Base-by-base conservation (phyloP, 2,888 invertebrate species). In the Keiferia lycopersicella region DNA sequence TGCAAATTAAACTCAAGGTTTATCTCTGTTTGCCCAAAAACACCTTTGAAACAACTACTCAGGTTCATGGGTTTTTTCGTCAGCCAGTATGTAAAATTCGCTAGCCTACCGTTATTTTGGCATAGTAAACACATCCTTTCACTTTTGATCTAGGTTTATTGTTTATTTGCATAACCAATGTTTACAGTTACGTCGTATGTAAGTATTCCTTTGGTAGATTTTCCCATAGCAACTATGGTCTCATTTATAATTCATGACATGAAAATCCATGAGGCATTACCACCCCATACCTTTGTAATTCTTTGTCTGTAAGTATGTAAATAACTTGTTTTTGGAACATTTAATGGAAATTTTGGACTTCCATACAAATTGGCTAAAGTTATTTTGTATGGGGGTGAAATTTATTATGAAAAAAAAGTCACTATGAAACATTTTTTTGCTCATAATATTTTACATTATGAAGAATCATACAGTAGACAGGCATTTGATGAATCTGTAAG, bases 1-100 rank as follows among this genome's bases (percentile, higher is more conserved):
- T 73, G 77, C 70, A 69, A 75, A 74, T 76, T 73, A 74, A 67
- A 67, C 67, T 66, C 74, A 77, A 78, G 78, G 75, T 70, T 71
- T 61, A 61, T 51, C 48, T 45, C 50, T 64, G 65, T 64, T 68
- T 66, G 67, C 64, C 68, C 64, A 64, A 65, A 64, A 69, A 61
- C 64, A 34, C 39, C 59, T 68, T 61, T 64, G 69, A 67, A 71
- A 14, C 14, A 7, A n/a, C 30, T n/a, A 2, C 22, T 2, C 12
- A 34, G 56, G 26, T 34, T 16, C 34, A 10, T 22, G 16, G n/a
- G 26, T 58, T 62, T 18, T 56, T 56, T 34, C 16, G 34, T 30
- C 6, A 26, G 10, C 16, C 6, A n/a, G 0, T 22, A 16, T 11
- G 61, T 26, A 3, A 7, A 8, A 20, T 61, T 48, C 22, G 30